A percentile compares a stretch with the other conserved stretches of the same genome.
phyloP scores from a whole-genome alignment of 2,113 vertebrate species.

The Alouatta palliata region DNA sequence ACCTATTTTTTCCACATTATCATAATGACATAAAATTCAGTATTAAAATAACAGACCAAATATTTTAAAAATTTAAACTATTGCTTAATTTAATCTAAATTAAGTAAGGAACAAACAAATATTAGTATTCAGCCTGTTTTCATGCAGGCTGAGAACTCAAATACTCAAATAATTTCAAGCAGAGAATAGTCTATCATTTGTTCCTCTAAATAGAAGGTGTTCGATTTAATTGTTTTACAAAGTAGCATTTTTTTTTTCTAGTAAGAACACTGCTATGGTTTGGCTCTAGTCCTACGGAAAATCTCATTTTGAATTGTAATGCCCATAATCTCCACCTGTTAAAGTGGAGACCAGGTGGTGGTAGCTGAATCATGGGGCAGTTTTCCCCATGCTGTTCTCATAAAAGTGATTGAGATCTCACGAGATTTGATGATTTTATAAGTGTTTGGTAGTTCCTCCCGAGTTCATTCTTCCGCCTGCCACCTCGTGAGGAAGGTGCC shows the following conservation, averaged over 20 bases:
- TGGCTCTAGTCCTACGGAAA: too few species aligned
- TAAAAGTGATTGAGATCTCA: too few species aligned
- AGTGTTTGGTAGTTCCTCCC: too few species aligned
- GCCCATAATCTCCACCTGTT: too few species aligned
- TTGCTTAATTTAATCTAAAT: not conserved
- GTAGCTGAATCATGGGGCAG: too few species aligned
- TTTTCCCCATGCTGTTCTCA: too few species aligned
- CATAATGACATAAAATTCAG: not conserved
- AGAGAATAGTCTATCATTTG: not conserved
- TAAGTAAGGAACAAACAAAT: not conserved
- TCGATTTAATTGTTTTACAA: constrained; percentile 36
- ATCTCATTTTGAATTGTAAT: too few species aligned
- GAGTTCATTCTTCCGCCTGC: too few species aligned
- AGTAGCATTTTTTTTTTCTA: not conserved
- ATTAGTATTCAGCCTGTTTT: not conserved
- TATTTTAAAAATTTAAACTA: not conserved
- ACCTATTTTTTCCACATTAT: not conserved
- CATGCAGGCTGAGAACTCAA: not conserved
- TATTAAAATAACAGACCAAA: not conserved
- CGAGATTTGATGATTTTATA: too few species aligned
- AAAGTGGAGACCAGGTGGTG: too few species aligned
- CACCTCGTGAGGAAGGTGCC: too few species aligned
- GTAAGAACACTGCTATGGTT: too few species aligned
- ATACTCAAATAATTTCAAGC: not conserved
- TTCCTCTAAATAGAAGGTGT: not conserved